Evolutionary conservation across 2,888 invertebrate species (phyloP).

Genomic region (Drosophila melanocephala): DNA sequence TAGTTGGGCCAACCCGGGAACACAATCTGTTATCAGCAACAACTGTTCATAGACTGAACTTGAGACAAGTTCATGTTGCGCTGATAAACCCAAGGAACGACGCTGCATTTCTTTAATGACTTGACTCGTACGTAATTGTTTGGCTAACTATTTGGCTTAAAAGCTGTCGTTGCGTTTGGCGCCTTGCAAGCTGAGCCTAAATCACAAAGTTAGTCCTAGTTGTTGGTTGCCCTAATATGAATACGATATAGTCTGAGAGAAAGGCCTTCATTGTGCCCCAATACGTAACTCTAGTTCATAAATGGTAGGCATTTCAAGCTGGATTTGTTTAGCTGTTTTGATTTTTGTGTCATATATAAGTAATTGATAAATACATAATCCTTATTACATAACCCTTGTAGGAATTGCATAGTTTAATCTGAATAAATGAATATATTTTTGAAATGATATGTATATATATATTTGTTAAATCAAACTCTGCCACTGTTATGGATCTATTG

Average conservation of each 20-base stretch:
- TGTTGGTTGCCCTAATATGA: not conserved
- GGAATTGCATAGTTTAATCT: not conserved
- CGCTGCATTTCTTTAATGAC: conserved; percentile 8
- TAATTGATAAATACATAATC: not conserved
- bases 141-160: conserved; percentile 1
- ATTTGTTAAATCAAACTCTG: not conserved
- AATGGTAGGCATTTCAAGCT: not conserved
- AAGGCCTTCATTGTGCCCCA: not conserved
- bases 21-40: conserved; percentile 51
- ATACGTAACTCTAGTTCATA: not conserved
- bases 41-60: conserved; percentile 38
- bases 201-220: conserved; percentile 2
- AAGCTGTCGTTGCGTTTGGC: conserved; percentile 3
- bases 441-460: not conserved
- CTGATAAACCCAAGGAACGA: conserved; percentile 25
- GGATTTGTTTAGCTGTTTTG: not conserved
- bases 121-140: conserved; percentile 2
- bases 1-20: conserved; percentile 14
- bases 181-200: conserved; percentile 7
- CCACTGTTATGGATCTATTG: conserved; percentile 11
- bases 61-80: conserved; percentile 54
- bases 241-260: not conserved
- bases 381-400: not conserved
- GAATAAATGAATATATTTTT: not conserved
- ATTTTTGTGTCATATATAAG: not conserved